Conservation (phyloP, 2,888 invertebrate species). For the Tolmerus cingulatus region DNA sequence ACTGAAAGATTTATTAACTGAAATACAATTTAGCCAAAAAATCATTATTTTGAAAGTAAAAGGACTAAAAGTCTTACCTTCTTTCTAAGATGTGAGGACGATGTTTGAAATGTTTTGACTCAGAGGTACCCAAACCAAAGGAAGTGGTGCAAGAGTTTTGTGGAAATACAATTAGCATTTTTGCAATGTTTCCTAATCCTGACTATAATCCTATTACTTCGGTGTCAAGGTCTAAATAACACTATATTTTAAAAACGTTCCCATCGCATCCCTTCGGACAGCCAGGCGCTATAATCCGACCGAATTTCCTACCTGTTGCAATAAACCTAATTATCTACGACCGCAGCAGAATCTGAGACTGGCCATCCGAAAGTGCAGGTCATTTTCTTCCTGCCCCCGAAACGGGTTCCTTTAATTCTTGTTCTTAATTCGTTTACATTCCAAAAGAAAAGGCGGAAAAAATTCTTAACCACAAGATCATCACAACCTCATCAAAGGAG, state of each 20-base stretch:
- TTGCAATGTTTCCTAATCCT: neutral
- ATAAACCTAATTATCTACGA: constrained; percentile 21
- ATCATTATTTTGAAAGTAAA: neutral
- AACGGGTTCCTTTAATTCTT: neutral
- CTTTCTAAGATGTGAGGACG: neutral
- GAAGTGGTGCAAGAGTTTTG: neutral
- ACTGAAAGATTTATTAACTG: too few species aligned
- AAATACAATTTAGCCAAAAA: neutral
- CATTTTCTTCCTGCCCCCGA: neutral
- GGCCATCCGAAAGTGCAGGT: constrained; percentile 33
- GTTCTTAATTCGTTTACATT: constrained; percentile 13
- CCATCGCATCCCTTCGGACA: neutral
- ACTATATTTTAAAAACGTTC: neutral
- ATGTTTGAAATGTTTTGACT: neutral
- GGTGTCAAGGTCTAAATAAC: neutral
- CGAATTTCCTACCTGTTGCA: constrained; percentile 15
- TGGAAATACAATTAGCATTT: neutral
- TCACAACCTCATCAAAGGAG: constrained; percentile 31
- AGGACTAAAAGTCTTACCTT: neutral
- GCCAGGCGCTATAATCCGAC: constrained; percentile 32
- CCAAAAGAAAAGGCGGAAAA: neutral
- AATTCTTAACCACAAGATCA: constrained; percentile 31
- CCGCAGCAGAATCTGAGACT: constrained; percentile 17
- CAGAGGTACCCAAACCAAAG: neutral
- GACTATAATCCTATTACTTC: neutral